Evolutionary conservation across 2,888 invertebrate species (phyloP).

Genomic region (Eupithecia tripunctaria): DNA sequence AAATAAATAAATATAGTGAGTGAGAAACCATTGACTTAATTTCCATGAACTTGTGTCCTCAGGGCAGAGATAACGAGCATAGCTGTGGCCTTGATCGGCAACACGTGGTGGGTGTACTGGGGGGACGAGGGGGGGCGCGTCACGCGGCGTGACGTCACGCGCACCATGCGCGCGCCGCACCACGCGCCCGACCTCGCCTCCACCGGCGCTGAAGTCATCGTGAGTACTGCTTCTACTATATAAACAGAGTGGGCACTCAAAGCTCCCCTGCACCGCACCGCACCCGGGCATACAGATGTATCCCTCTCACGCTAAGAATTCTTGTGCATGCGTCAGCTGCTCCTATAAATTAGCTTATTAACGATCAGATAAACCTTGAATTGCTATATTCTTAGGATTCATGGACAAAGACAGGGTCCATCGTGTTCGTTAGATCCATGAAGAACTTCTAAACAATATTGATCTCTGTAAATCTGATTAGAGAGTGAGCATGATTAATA

Average conservation of each 20-base stretch:
- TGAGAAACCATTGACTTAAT: not conserved
- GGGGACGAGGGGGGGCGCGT: conserved; percentile 59
- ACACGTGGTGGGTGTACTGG: conserved; percentile 72
- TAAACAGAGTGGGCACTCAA: not conserved
- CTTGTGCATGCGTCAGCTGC: no score
- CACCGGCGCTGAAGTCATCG: conserved; percentile 36
- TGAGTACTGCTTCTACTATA: conserved; percentile 28
- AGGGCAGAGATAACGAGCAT: conserved; percentile 57
- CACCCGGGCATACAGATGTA: not conserved
- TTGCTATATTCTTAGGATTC: no score
- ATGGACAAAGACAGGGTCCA: no score
- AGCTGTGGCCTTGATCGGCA: conserved; percentile 56
- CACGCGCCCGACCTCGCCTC: conserved; percentile 31
- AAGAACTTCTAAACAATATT: no score
- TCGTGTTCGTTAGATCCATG: no score
- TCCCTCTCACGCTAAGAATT: no score
- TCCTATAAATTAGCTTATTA: no score
- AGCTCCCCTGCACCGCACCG: not conserved
- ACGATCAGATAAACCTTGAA: no score
- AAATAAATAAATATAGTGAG: no score
- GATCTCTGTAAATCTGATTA: no score
- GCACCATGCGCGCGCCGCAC: conserved; percentile 30
- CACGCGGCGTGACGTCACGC: conserved; percentile 47
- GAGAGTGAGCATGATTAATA: no score
- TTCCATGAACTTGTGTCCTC: not conserved